Base-by-base conservation (phyloP, 2,888 invertebrate species). In the Unio pictorum region DNA sequence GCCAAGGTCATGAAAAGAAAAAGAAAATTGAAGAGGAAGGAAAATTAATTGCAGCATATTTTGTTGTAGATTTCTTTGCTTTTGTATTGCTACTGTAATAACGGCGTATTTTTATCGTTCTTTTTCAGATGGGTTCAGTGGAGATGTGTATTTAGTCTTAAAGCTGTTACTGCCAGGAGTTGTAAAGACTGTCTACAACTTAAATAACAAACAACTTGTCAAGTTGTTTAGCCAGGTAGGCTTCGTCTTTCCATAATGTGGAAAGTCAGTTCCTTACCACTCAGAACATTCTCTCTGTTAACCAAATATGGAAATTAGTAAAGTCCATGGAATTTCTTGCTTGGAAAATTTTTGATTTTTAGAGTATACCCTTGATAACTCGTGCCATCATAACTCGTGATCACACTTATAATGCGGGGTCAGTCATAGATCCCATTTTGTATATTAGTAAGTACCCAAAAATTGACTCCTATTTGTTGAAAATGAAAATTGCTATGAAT, bases 161-260 rank as follows among this genome's bases (percentile, higher is more conserved):
- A 94, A 94, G 84, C 90, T 97, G 78, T 90, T 98, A 30, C 91
- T 98, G 66, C 98, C 97, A 0, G 94, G 94, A 63, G 94, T 94
- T 45, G 92, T 93, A 20, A 96, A 96, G 89, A 92, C 95, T 73
- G 93, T 97, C 55, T 98, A 97, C 88, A 97, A 98, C 91, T 91
- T 98, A 64, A 96, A 96, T 91, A 96, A 95, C 87, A 97, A 96
- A 89, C 96, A 97, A 86, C 91, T 98, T 67, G 91, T 96, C 0
- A 97, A 98, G 90, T 90, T 97, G 61, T 97, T 96, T 88, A 94
- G 96, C 62, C 93, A 93, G 87, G 92, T 92, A 79, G 83, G 80
- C 45, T 45, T 45, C 1, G 11, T 45, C 45, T 45, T 45, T 45
- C 45, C 45, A 15, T 80, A 45, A 55, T 45, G 45, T 45, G 45